Evolutionary conservation across 2,113 vertebrate genomes (phyloP).

Genomic region (Columbina picui): DNA sequence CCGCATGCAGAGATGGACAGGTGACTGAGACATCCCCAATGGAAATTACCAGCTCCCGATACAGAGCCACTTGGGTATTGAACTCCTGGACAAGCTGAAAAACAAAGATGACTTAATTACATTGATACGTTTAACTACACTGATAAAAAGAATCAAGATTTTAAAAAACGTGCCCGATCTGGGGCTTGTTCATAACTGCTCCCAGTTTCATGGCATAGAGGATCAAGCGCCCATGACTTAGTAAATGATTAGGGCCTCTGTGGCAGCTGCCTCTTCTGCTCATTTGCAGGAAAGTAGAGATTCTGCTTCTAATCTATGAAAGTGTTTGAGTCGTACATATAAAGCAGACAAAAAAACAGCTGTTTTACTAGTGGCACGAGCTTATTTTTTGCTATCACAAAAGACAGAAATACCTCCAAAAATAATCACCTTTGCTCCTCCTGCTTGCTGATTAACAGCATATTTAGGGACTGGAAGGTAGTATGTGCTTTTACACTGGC

Average conservation of each 20-base stretch:
- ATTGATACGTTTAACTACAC: background rate
- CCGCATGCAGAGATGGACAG: slow-evolving; percentile 86
- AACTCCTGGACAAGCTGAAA: slow-evolving; percentile 97
- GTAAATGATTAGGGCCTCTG: background rate
- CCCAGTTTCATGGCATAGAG: background rate
- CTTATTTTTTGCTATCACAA: slow-evolving; percentile 40
- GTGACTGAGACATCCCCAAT: slow-evolving; percentile 92
- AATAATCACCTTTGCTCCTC: slow-evolving; percentile 1
- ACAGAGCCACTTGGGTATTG: slow-evolving; percentile 96
- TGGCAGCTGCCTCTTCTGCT: slow-evolving; percentile 12
- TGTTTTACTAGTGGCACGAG: slow-evolving; percentile 16
- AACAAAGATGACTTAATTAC: slow-evolving; percentile 49
- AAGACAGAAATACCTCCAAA: slow-evolving; percentile 47
- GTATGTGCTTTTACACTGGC: slow-evolving; percentile 19
- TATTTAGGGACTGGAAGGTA: slow-evolving; percentile 1
- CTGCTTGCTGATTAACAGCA: slow-evolving; percentile 42
- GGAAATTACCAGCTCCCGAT: slow-evolving; percentile 96
- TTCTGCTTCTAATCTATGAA: slow-evolving; percentile 5
- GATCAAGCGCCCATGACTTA: background rate
- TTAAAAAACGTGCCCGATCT: background rate
- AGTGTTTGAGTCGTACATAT: slow-evolving; percentile 5
- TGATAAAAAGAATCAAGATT: background rate
- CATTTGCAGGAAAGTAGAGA: background rate
- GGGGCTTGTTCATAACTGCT: background rate
- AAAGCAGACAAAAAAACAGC: background rate